Percentiles rank a stretch among this genome's conserved stretches.
Conservation (phyloP, 1,140 invertebrate species). For the Mesaphorura yosii region DNA sequence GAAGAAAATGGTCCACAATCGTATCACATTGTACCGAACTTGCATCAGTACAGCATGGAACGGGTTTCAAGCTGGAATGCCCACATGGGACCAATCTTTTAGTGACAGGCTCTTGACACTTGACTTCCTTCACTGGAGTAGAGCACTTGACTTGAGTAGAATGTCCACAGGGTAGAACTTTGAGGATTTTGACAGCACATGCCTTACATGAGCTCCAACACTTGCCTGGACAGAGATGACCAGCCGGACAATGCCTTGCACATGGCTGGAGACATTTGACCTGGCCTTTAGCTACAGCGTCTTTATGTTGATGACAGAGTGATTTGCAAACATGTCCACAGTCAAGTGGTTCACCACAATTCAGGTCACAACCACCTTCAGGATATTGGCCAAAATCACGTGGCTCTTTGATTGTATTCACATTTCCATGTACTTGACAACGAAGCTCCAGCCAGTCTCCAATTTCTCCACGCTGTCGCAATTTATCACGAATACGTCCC, state of each 20-base stretch:
- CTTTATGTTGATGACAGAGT: constrained; percentile 31
- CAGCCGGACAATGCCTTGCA: background rate
- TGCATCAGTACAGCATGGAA: background rate
- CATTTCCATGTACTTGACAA: constrained; percentile 19
- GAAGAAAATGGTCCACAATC: constrained; percentile 5
- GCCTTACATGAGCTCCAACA: background rate
- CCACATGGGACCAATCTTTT: constrained; percentile 6
- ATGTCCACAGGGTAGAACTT: constrained; percentile 8
- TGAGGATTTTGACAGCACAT: background rate
- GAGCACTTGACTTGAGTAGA: background rate
- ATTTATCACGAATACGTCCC: constrained; percentile 15
- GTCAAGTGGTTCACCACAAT: constrained; percentile 12
- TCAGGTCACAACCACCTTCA: constrained; percentile 15
- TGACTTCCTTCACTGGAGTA: background rate
- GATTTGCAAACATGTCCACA: constrained; percentile 29
- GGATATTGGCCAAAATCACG: constrained; percentile 18
- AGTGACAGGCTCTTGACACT: background rate
- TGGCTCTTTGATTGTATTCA: background rate
- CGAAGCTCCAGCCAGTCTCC: constrained; percentile 33
- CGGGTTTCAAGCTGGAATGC: background rate
- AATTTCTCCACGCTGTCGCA: constrained; percentile 21
- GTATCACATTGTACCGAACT: background rate
- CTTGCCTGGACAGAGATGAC: background rate
- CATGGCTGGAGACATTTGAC: constrained; percentile 15
- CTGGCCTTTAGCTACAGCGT: too few relatives aligned